A percentile compares a stretch with the other conserved stretches of the same genome.
Evolutionary conservation across 1,140 invertebrate genomes (phyloP).

Genomic region (Euura saliciscinereae): DNA sequence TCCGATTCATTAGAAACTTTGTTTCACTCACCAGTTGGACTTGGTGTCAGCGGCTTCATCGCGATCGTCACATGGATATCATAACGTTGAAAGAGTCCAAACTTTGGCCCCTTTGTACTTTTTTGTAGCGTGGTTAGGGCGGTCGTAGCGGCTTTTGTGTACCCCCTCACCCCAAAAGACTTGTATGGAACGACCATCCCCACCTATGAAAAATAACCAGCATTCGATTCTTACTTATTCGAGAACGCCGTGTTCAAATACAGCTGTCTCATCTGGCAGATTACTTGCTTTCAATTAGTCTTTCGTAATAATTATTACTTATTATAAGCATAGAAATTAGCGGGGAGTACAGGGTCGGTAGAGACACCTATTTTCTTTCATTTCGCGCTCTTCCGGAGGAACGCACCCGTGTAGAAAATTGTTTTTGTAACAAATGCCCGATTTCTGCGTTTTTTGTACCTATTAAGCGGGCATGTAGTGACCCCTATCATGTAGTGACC

Average conservation of each 20-base stretch:
- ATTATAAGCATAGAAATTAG: too few species aligned
- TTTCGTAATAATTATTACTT: too few species aligned
- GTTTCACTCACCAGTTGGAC: constrained; percentile 73
- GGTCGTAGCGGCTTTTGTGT: constrained; percentile 73
- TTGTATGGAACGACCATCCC: constrained; percentile 79
- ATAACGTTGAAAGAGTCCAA: constrained; percentile 71
- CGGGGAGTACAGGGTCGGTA: too few species aligned
- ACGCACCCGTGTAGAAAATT: too few species aligned
- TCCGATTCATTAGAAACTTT: not conserved
- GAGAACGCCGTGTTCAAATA: not conserved
- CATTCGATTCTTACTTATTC: not conserved
- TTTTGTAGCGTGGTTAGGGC: constrained; percentile 68
- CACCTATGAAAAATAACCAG: constrained; percentile 54
- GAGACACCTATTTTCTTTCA: too few species aligned
- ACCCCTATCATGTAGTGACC: too few species aligned
- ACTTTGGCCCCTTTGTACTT: constrained; percentile 60
- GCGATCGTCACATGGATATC: constrained; percentile 72
- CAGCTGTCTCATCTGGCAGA: too few species aligned
- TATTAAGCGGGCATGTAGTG: too few species aligned
- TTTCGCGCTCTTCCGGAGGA: too few species aligned
- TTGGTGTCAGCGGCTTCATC: constrained; percentile 77
- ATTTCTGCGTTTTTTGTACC: too few species aligned
- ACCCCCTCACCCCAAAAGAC: constrained; percentile 74
- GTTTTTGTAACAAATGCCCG: too few species aligned
- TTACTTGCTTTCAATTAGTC: too few species aligned